Base-by-base conservation (phyloP, 1,140 invertebrate species). In the Uloborus diversus region DNA sequence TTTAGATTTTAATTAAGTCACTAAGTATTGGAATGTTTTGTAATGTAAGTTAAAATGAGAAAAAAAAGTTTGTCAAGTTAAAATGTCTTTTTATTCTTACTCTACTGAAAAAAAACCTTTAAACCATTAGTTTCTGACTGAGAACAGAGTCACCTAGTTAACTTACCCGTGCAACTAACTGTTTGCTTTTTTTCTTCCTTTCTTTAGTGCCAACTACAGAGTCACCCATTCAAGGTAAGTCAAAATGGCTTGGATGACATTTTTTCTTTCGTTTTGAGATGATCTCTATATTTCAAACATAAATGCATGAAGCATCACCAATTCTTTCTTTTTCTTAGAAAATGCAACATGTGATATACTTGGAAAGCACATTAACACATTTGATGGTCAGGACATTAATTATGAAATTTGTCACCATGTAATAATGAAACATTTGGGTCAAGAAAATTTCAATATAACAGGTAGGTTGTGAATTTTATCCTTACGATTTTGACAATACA, bases 371-470 rank as follows among this genome's bases (percentile, higher is more conserved):
- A 91, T 95, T 82, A 91, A 89, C 66, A 94, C 93, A 0, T 95
- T 95, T 81, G 94, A 95, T 85, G 90, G 90, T 7, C 88, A 90
- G 0, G 90, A 93, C 61, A 93, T 90, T 70, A 92, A 93, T 82
- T 93, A 93, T 81, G 93, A 94, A 79, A 88, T 93, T 14, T 95
- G 94, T 84, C 90, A 92, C 86, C 93, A 95, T 85, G 90, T 94
- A 47, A 85, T 95, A 5, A 92, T 91, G 0, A 87, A 92, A 47
- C 92, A 94, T 84, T 88, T 90, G 78, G 17, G 30, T 7, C 66
- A 76, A 14, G 61, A 61, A 23, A 28, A 27, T 13, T 82, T 68
- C 37, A 80, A 80, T 30, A 56, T 81, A 23, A 53, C 61, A 23
- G 42, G 92, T 93, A 87, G 88, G 73, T 27, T 35, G 5, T 17